These are phyloP conservation scores for Gymnodraco acuticeps DNA, from an alignment of 2,797 vertebrate genomes.

Conservation along the genomic window DNA sequence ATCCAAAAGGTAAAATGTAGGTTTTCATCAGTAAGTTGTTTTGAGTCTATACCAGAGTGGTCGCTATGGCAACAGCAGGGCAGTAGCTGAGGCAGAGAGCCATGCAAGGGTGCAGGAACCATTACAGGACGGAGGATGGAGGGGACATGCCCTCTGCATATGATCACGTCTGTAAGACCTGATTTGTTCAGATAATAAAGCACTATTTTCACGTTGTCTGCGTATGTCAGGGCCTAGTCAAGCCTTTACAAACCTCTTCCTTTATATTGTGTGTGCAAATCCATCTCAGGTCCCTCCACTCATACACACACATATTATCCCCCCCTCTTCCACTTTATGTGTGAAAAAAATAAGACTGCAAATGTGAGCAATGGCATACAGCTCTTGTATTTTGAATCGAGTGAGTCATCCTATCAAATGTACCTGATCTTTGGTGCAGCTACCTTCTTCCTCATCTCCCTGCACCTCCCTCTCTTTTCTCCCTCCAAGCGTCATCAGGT, in stretches of 20 bases:
- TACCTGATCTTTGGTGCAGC: slow-evolving; percentile 67
- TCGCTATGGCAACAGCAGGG: slow-evolving; percentile 78
- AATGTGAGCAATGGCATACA: neutral
- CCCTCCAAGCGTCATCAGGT: slow-evolving; percentile 80
- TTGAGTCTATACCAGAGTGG: slow-evolving; percentile 67
- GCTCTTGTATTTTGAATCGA: neutral
- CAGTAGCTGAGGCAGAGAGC: slow-evolving; percentile 57
- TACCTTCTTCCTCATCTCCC: slow-evolving; percentile 63
- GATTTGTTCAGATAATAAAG: slow-evolving; percentile 7
- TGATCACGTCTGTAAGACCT: slow-evolving; percentile 21
- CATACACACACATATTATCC: too few relatives aligned
- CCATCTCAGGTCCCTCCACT: neutral
- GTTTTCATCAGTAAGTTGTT: slow-evolving; percentile 67
- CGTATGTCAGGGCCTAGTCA: neutral
- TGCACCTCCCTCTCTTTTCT: slow-evolving; percentile 53
- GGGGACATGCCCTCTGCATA: slow-evolving; percentile 57
- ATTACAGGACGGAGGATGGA: slow-evolving; percentile 51
- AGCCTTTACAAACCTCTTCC: neutral
- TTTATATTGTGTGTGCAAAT: neutral
- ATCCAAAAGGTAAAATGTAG: slow-evolving; percentile 50
- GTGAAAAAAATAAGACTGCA: neutral
- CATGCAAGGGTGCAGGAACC: slow-evolving; percentile 55
- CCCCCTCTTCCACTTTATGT: neutral
- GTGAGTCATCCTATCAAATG: slow-evolving; percentile 52
- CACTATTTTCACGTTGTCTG: slow-evolving; percentile 4